Conservation (phyloP, 1,140 invertebrate genomes). For the Probaryconus sp. region DNA sequence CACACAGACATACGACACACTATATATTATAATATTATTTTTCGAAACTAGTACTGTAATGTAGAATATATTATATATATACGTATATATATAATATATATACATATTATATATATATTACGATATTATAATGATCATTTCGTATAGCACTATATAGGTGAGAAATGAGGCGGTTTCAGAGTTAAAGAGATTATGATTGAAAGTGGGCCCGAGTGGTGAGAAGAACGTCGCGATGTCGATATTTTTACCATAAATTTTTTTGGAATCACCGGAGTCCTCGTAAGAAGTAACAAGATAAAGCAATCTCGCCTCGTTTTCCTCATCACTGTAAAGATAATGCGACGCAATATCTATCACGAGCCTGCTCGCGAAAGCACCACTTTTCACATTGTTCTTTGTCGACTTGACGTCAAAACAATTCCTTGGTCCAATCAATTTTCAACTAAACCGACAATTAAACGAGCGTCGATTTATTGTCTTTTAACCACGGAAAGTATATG, state of each 20-base stretch:
- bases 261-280: constrained; percentile 60
- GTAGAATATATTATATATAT: constrained; percentile 73
- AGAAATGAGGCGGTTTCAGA: constrained; percentile 65
- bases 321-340: constrained; percentile 46
- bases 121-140: constrained; percentile 72
- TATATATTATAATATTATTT: constrained; percentile 79
- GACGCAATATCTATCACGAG: constrained; percentile 48
- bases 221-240: constrained; percentile 60
- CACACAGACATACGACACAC: too few relatives aligned
- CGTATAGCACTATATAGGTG: constrained; percentile 70
- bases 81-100: constrained; percentile 70
- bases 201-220: constrained; percentile 57
- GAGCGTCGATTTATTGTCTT: constrained; percentile 51
- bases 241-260: constrained; percentile 74
- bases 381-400: constrained; percentile 60
- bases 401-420: constrained; percentile 65
- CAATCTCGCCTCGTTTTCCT: constrained; percentile 63
- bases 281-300: constrained; percentile 60
- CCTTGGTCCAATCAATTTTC: constrained; percentile 59
- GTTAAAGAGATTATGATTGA: constrained; percentile 68
- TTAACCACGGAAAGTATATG: constrained; percentile 31
- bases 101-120: constrained; percentile 71
- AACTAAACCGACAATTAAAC: constrained; percentile 42
- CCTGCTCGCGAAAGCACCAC: constrained; percentile 55
- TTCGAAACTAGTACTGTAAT: constrained; percentile 77